Percentiles rank a stretch among this genome's conserved stretches.
Evolutionary conservation across 2,888 invertebrate species (phyloP).

Genomic region (Netelia fuscicornis): DNA sequence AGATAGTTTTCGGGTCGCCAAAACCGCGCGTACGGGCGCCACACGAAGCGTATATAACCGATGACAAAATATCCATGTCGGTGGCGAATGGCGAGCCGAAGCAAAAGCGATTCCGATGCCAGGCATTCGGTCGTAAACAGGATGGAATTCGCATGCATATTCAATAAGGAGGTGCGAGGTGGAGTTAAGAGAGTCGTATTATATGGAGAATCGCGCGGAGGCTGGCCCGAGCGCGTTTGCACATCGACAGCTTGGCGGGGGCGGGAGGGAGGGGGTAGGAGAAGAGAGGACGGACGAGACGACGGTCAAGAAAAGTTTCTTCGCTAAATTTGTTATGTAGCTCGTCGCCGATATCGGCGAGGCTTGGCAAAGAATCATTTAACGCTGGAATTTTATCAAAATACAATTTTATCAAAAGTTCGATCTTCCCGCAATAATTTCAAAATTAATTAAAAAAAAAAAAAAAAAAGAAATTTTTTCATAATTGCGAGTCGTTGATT

Average conservation of each 20-base stretch:
- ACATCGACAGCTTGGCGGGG: not conserved
- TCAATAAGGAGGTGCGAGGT: constrained; percentile 74
- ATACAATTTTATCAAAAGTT: too few species aligned
- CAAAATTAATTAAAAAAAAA: too few species aligned
- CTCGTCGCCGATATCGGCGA: not conserved
- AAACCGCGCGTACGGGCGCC: constrained; percentile 31
- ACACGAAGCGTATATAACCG: constrained; percentile 43
- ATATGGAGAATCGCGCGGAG: constrained; percentile 47
- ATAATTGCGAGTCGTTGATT: too few species aligned
- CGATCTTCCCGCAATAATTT: too few species aligned
- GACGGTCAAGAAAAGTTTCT: constrained; percentile 17
- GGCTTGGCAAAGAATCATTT: not conserved
- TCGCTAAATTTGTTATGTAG: not conserved
- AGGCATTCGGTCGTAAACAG: constrained; percentile 78
- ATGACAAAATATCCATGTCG: constrained; percentile 67
- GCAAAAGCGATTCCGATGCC: constrained; percentile 61
- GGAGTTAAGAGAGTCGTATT: not conserved
- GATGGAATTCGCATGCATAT: constrained; percentile 82
- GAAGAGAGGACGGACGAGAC: not conserved
- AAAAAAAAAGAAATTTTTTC: too few species aligned
- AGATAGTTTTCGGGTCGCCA: not conserved
- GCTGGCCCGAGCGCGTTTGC: constrained; percentile 49
- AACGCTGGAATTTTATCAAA: not conserved
- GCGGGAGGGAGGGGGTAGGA: not conserved
- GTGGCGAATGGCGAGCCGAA: constrained; percentile 45